Conservation (phyloP, 1,140 invertebrate species). For the Megalopta genalis region DNA sequence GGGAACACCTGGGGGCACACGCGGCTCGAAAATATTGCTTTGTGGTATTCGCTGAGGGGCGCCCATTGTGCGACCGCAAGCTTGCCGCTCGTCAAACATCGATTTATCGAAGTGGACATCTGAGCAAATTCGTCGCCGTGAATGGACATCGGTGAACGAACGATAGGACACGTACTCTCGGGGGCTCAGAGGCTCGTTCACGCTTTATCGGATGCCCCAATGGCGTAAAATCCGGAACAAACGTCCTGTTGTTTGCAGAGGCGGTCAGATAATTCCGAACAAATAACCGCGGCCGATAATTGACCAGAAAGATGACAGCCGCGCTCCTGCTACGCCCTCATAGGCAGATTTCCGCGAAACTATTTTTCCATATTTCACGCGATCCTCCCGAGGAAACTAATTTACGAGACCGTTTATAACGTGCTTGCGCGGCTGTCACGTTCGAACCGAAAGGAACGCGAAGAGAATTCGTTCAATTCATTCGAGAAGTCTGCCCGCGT, state of each 20-base stretch:
- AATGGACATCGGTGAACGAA: slow-evolving; percentile 3
- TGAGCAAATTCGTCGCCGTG: slow-evolving; percentile 24
- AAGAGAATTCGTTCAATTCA: no score
- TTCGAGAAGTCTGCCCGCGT: no score
- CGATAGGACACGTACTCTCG: slow-evolving; percentile 39
- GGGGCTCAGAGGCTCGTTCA: background rate
- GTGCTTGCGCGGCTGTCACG: no score
- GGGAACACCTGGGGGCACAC: no score
- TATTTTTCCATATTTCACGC: background rate
- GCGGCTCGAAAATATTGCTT: background rate
- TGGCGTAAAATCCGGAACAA: slow-evolving; percentile 13
- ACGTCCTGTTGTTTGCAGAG: slow-evolving; percentile 13
- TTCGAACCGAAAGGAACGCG: no score
- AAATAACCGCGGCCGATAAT: background rate
- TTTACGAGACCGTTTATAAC: no score
- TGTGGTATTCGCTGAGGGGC: background rate
- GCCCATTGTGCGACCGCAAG: background rate
- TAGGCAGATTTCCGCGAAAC: background rate
- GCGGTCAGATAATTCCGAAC: background rate
- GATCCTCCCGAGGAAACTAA: background rate
- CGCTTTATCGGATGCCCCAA: slow-evolving; percentile 7
- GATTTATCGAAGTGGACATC: slow-evolving; percentile 38
- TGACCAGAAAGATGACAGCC: background rate
- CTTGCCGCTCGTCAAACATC: slow-evolving; percentile 33
- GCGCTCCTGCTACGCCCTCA: no score